phyloP scores from a whole-genome alignment of 2,888 invertebrate species.

The Diarsia brunnea region DNA sequence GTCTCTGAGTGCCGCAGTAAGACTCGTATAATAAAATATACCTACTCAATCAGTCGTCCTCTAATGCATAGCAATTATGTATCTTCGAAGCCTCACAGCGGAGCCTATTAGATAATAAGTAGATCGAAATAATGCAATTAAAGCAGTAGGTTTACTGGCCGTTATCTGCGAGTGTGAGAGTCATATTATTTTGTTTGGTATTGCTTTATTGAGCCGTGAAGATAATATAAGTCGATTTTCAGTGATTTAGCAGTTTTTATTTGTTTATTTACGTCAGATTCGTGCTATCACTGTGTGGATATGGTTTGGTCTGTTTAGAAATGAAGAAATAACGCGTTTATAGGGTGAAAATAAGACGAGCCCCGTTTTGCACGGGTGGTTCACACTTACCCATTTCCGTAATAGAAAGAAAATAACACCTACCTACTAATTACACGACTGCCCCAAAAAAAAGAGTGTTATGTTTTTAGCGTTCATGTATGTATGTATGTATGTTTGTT shows the following conservation, averaged over 20 bases:
- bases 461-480: too few species aligned
- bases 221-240: slow-evolving; percentile 48
- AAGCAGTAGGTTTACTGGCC: not conserved
- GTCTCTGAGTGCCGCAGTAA: too few species aligned
- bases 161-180: not conserved
- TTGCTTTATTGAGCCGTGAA: slow-evolving; percentile 19
- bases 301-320: not conserved
- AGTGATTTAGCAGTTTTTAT: not conserved
- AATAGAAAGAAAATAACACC: too few species aligned
- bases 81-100: slow-evolving; percentile 52
- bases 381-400: too few species aligned
- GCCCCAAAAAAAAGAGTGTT: too few species aligned
- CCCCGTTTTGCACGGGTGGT: too few species aligned
- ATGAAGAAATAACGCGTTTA: not conserved
- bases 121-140: slow-evolving; percentile 58
- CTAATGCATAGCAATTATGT: slow-evolving; percentile 49
- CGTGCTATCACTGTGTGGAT: not conserved
- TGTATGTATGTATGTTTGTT: too few species aligned
- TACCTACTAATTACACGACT: too few species aligned
- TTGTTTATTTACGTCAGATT: not conserved
- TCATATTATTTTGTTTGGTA: slow-evolving; percentile 3
- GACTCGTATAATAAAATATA: not conserved
- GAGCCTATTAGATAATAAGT: slow-evolving; percentile 47
- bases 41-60: slow-evolving; percentile 29
- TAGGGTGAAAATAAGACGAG: too few species aligned